phyloP scores from a whole-genome alignment of 2,113 vertebrate genomes.

The Penelope pileata region DNA sequence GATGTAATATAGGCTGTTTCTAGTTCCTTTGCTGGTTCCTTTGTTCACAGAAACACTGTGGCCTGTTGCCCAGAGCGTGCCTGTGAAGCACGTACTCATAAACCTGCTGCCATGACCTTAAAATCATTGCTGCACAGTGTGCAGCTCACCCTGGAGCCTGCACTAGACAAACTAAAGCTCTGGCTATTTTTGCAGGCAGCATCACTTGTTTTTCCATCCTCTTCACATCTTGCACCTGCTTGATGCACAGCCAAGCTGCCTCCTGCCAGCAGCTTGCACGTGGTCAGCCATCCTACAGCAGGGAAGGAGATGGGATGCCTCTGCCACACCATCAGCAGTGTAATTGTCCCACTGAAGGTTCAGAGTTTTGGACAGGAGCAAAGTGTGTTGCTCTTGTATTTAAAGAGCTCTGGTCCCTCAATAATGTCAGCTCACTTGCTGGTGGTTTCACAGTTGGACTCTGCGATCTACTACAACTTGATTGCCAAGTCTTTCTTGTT shows the following conservation, averaged over 20 bases:
- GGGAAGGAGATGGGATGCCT: background rate
- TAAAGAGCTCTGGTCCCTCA: background rate
- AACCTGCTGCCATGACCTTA: background rate
- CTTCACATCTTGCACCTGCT: background rate
- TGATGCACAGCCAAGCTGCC: background rate
- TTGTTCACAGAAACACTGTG: background rate
- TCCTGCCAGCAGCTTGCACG: background rate
- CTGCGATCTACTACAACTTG: background rate
- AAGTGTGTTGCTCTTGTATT: background rate
- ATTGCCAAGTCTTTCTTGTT: background rate
- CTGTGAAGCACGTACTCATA: background rate
- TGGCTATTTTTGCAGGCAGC: background rate
- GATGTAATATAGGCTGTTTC: background rate
- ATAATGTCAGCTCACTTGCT: background rate
- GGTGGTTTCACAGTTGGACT: background rate
- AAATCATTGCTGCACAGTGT: background rate
- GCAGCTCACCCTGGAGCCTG: background rate
- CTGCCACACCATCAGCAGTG: background rate
- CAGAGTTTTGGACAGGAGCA: background rate
- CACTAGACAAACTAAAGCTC: background rate
- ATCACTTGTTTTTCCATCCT: background rate
- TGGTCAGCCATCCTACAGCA: accelerated
- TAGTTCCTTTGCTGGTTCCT: background rate
- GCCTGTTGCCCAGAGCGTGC: accelerated
- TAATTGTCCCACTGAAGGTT: background rate